These are phyloP conservation scores for Atherinosoma microstoma DNA, from an alignment of 2,797 vertebrate genomes.

Conservation along the genomic window DNA sequence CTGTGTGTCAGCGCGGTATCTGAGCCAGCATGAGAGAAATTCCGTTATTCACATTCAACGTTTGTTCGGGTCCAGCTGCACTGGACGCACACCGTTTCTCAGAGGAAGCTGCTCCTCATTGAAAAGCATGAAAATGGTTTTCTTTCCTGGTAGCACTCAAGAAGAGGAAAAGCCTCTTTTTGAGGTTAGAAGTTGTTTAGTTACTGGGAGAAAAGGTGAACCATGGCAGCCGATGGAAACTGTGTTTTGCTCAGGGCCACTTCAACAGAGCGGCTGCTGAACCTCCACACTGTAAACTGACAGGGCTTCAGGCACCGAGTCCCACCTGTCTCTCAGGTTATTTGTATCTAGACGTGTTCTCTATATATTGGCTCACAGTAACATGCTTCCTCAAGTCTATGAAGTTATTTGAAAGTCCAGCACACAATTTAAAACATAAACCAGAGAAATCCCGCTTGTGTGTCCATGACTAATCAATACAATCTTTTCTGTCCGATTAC, in stretches of 20 bases:
- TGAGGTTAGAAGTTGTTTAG: background rate
- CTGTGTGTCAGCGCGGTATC: constrained; percentile 96
- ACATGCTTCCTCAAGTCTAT: too few species aligned
- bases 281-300: background rate
- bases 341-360: too few species aligned
- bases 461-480: too few species aligned
- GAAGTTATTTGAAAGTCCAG: too few species aligned
- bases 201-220: background rate
- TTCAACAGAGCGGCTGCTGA: background rate
- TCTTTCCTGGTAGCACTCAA: background rate
- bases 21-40: constrained; percentile 53
- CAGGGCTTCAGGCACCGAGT: background rate
- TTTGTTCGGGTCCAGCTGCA: background rate
- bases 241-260: background rate
- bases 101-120: background rate
- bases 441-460: too few species aligned
- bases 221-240: background rate
- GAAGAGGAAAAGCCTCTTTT: background rate
- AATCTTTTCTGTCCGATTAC: too few species aligned
- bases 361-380: too few species aligned
- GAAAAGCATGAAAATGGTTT: background rate
- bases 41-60: background rate
- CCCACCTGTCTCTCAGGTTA: too few species aligned
- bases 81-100: background rate
- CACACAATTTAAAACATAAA: too few species aligned